Base-by-base conservation (phyloP, 2,888 invertebrate species). In the Amphimallon solstitiale region DNA sequence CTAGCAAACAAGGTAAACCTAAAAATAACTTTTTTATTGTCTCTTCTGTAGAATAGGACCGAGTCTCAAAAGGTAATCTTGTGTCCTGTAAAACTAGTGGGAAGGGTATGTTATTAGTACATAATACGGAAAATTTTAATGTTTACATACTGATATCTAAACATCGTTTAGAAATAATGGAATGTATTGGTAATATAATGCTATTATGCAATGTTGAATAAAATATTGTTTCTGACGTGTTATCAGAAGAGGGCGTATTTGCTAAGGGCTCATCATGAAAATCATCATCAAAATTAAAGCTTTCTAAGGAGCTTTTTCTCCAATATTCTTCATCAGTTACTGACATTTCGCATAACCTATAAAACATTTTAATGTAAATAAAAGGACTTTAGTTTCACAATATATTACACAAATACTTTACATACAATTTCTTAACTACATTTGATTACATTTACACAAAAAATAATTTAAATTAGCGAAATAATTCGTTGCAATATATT, bases 271-370 rank as follows among this genome's bases (percentile, higher is more conserved):
- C 43, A n/a, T 45, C 52, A 34, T 52, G 52, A 66, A 73, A 90
- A 73, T 91, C 92, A 68, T 92, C 92, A 72, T 93, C 93, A 77
- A 94, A 94, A 79, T 86, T 90, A 73, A 93, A 91, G 0, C 90
- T 90, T 70, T 88, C 88, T 10, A 89, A 90, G 74, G 88, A 88
- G 73, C 88, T 90, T 38, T 88, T 88, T 78, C 92, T 90, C 94
- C 94, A 94, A 81, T 90, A 93, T 73, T 90, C 91, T 67, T 90
- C 90, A 54, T 89, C 63, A 1, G 63, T 59, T 19, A 67, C 17
- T 34, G 38, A 37, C 48, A 61, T 61, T 38, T 45, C 10, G 2
- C 14, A 14, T 12, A 52, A 14, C 21, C 10, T 52, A 34, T 29
- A 15, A 35, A 23, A 29, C 5, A 21, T n/a, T 29, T 51, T 23